These are phyloP conservation scores for Liopterus haemorrhoidalis DNA, from an alignment of 2,888 invertebrate genomes.

Conservation along the genomic window DNA sequence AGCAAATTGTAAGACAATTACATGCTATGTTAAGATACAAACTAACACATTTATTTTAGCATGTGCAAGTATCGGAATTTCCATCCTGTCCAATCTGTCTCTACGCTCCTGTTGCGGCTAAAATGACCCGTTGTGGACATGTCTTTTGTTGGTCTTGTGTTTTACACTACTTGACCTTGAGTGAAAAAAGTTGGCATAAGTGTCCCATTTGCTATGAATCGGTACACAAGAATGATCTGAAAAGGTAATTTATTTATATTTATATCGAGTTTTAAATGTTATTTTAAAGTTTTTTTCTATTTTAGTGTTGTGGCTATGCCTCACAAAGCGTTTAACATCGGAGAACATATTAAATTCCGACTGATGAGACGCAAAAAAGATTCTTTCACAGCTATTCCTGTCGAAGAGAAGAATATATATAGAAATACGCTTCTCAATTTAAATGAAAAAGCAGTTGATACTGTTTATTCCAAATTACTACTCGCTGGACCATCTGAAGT, in stretches of 20 bases:
- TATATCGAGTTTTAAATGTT: no score
- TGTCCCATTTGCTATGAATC: constrained; percentile 92
- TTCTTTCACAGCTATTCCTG: constrained; percentile 53
- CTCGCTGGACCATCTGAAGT: constrained; percentile 65
- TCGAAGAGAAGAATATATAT: constrained; percentile 40
- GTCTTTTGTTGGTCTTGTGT: constrained; percentile 95
- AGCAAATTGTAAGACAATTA: constrained; percentile 74
- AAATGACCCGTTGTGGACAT: constrained; percentile 92
- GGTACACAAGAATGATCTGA: constrained; percentile 73
- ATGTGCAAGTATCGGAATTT: constrained; percentile 59
- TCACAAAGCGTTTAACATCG: constrained; percentile 51
- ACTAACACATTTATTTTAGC: constrained; percentile 41
- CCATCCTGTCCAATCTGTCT: constrained; percentile 90
- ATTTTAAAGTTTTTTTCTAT: constrained; percentile 20
- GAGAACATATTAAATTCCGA: constrained; percentile 68
- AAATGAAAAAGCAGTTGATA: constrained; percentile 49
- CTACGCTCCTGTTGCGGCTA: constrained; percentile 77
- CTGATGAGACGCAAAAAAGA: constrained; percentile 65
- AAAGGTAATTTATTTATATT: no score
- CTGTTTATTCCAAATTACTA: constrained; percentile 71
- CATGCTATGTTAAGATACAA: not conserved
- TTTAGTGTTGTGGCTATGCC: constrained; percentile 57
- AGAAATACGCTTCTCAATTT: constrained; percentile 43
- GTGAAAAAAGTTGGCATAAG: constrained; percentile 74
- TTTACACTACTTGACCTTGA: constrained; percentile 82